Conservation (phyloP, 2,797 vertebrate species). For the Hippocampus kuda region DNA sequence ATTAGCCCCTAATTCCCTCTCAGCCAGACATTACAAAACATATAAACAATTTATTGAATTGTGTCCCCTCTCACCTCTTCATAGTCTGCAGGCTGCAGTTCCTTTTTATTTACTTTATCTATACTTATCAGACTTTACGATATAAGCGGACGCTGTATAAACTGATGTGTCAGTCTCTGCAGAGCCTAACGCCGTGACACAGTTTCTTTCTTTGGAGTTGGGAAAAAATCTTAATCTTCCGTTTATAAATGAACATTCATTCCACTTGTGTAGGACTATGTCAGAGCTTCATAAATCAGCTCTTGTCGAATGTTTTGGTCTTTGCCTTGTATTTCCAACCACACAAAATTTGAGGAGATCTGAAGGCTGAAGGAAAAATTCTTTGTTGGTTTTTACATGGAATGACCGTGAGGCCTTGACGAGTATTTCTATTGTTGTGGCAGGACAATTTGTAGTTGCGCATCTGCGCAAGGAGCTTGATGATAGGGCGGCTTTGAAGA, state of each 20-base stretch:
- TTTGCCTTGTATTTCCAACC: too few species aligned
- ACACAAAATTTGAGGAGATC: too few species aligned
- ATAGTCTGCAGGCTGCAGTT: conserved; percentile 31
- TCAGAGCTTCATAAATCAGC: too few species aligned
- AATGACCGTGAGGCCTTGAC: not conserved
- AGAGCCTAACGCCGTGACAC: not conserved
- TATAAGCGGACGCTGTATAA: conserved; percentile 39
- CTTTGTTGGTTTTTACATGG: not conserved
- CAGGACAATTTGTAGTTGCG: not conserved
- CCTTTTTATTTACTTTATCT: conserved; percentile 38
- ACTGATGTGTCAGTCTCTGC: conserved; percentile 30
- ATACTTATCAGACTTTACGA: conserved; percentile 27
- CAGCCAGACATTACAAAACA: conserved; percentile 47
- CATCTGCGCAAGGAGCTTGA: conserved; percentile 30
- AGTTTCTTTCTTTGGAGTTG: not conserved
- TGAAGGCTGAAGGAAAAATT: not conserved
- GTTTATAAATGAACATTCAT: too few species aligned
- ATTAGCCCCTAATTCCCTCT: conserved; percentile 22
- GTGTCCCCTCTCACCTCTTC: conserved; percentile 35
- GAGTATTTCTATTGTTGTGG: not conserved
- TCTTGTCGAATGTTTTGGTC: too few species aligned
- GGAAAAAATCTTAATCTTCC: too few species aligned
- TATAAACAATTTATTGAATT: conserved; percentile 28
- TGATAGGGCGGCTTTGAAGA: conserved; percentile 56
- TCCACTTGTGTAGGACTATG: too few species aligned